A percentile compares a stretch with the other conserved stretches of the same genome.
These are phyloP conservation scores for Henricia sp. DNA, from an alignment of 53 echinoderm and acorn worm genomes.

Conservation along the genomic window DNA sequence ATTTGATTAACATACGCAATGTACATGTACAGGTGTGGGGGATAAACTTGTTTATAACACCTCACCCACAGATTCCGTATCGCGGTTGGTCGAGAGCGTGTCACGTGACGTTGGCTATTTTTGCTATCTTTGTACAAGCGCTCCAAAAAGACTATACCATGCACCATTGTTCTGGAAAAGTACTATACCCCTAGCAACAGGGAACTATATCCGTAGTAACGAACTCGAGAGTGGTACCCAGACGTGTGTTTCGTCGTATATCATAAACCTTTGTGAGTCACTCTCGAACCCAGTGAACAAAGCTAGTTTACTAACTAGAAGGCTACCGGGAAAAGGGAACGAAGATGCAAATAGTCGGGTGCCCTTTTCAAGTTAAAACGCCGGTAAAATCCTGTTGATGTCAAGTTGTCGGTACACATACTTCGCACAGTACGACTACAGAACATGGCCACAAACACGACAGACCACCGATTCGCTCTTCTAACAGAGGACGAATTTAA, in stretches of 20 bases:
- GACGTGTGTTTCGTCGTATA: background rate
- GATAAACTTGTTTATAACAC: background rate
- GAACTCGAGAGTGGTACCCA: background rate
- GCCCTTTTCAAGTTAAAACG: background rate
- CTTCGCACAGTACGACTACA: background rate
- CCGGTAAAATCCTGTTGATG: background rate
- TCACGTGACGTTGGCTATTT: background rate
- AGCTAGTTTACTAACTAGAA: background rate
- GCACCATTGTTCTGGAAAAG: background rate
- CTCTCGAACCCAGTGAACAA: background rate
- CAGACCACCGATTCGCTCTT: background rate
- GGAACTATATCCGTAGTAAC: background rate
- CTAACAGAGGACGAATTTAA: background rate
- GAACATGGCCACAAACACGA: background rate
- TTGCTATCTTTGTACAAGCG: background rate
- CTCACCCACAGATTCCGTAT: slow-evolving; percentile 6
- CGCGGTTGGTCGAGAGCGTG: background rate
- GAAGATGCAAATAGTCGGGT: slow-evolving; percentile 13
- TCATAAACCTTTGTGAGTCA: background rate
- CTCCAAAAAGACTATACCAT: slow-evolving; percentile 11
- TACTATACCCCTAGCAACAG: background rate
- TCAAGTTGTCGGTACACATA: background rate
- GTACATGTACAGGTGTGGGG: too few relatives aligned
- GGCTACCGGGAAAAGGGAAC: background rate
- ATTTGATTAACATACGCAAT: too few relatives aligned